Conservation (phyloP, 2,797 vertebrate species). For the Carcharodon carcharias region DNA sequence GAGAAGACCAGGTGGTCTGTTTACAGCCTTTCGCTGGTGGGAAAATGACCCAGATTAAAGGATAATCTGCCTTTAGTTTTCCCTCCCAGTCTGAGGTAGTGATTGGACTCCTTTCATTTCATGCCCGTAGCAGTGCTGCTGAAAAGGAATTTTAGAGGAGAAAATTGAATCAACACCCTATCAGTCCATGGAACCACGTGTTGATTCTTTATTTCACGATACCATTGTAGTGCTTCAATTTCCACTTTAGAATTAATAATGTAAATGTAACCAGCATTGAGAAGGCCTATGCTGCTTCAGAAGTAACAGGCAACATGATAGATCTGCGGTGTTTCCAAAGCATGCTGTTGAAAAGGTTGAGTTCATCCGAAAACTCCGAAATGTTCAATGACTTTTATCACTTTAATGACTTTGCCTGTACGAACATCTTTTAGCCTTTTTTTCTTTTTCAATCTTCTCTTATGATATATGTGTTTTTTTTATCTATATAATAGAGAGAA, state of each 20-base stretch:
- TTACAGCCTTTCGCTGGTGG: neutral
- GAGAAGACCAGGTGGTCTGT: neutral
- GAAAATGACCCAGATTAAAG: neutral
- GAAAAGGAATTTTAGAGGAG: neutral
- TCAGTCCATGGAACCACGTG: neutral
- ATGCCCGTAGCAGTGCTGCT: neutral
- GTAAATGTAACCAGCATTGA: neutral
- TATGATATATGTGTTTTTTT: neutral
- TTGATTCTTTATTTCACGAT: neutral
- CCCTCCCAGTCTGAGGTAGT: neutral
- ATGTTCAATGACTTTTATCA: neutral
- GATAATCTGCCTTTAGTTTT: neutral
- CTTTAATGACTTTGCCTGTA: neutral
- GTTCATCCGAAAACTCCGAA: neutral
- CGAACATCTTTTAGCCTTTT: neutral
- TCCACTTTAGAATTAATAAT: neutral
- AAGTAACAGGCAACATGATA: neutral
- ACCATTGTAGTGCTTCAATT: neutral
- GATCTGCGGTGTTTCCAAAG: neutral
- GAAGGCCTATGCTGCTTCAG: neutral
- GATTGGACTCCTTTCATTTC: neutral
- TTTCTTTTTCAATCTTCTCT: neutral
- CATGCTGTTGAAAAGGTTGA: neutral
- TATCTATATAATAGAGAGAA: neutral
- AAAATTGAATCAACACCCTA: neutral